Evolutionary conservation across 2,888 invertebrate genomes (phyloP), one percentile per base, ranked within the genome.

Genomic region (Andrena trimmerana): DNA sequence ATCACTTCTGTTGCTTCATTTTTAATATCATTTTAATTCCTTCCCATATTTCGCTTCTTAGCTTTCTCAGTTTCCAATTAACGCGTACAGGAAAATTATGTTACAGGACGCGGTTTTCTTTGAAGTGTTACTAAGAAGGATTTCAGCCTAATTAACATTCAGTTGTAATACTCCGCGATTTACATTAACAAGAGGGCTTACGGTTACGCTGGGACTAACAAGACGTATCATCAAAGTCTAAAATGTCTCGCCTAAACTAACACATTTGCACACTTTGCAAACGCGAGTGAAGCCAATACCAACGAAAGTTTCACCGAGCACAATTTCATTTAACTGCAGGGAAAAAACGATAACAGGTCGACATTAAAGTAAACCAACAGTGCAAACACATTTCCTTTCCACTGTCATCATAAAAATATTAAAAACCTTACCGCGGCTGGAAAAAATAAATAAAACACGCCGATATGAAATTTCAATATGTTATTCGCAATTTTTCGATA

Each of bases 111-210:
- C 5, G 31, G 6, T 8, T 31, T 33, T 8, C 42, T 36, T 69
- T 8, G 8, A 13, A 1, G 24, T 4, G 13, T 8, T 69, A 36
- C n/a, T 70, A 65, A 65, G 57, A 48, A 57, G 65, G 70, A 79
- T 79, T 70, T 65, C 5, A 27, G 8, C 42, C 16, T 20, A 20
- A 24, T 57, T 68, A 68, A 36, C 54, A 20, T 57, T 70, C 63
- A 65, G 36, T 20, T 70, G 29, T 77, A 70, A 77, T 42, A 50
- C 66, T 60, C 60, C 59, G 66, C 70, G 78, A 78, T 77, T 78
- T 79, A 65, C 78, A 77, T 77, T 31, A 77, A 70, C 79, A 65
- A 48, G 59, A 33, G 33, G 59, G 63, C 54, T 79, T 79, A 70
- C 8, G 29, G 8, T 27, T 13, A n/a, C 33, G 52, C 50, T n/a